Evolutionary conservation across 2,797 vertebrate genomes (phyloP), one percentile per base, ranked within the genome.

Genomic region (Hipposideros larvatus): DNA sequence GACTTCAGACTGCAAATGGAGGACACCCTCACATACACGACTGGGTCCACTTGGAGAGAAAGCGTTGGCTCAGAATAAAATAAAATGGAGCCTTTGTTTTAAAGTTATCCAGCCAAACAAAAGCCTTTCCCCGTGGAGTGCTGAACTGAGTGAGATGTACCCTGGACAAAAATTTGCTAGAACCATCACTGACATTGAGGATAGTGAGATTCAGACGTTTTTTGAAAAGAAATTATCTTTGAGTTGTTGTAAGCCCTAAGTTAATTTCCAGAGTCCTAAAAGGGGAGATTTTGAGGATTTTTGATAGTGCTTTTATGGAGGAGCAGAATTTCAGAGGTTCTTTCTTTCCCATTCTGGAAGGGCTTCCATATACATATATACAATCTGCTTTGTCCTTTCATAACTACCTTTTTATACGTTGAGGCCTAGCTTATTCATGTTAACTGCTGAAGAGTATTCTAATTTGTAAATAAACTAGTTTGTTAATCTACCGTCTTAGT

Each of bases 1-100:
- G 55, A 34, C 79, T 77, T 77, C 19, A 94, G 41, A 14, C 43
- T 82, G 9, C 41, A 43, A 59, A 74, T 1, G 61, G 57, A 73
- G 34, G 48, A 13, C 65, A 11, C 31, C 48, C 18, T 3, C 8
- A 57, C 16, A 73, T 0, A 0, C 2, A n/a, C 2, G 0, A 16
- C 41, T 34, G 51, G 31, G 85, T 46, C 43, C 68, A 51, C 21
- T 24, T 2, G 14, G 34, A 51, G 18, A 68, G 61, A 41, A 26
- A 57, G 18, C 3, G 0, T 5, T 41, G n/a, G 57, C 57, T 96
- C 68, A 0, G 75, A 96, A 79, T 55, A 74, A 95, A 89, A 87
- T 48, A 48, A 90, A 87, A 37, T 0, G 10, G 48, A 66, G 53
- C 68, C 75, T 21, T 51, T 71, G 28, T 87, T 86, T 85, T 11